A percentile compares a stretch with the other conserved stretches of the same genome.
These are phyloP conservation scores for Cololabis saira DNA, from an alignment of 2,113 vertebrate genomes.

Conservation along the genomic window DNA sequence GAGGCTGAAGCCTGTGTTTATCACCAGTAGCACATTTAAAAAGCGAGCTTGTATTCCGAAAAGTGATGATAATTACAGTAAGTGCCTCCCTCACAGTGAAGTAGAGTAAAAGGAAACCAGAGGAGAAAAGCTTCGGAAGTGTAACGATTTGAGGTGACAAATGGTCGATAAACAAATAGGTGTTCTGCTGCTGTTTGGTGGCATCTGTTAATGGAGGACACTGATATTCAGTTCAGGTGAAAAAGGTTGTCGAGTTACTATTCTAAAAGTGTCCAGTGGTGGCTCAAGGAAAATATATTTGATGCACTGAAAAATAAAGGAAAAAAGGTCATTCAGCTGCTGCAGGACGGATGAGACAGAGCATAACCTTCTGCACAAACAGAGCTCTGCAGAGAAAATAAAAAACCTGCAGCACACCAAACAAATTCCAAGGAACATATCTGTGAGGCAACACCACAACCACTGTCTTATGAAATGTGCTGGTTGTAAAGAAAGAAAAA, in stretches of 20 bases:
- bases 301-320: background rate
- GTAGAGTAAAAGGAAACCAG: too few species aligned
- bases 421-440: too few species aligned
- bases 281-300: background rate
- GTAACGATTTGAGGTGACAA: background rate
- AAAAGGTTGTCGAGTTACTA: background rate
- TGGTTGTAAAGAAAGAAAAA: too few species aligned
- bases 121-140: too few species aligned
- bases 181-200: background rate
- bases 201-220: background rate
- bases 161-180: background rate
- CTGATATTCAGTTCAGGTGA: background rate
- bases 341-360: background rate
- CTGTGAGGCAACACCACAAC: too few species aligned
- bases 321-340: background rate
- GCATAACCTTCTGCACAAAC: background rate
- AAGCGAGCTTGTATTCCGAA: too few species aligned
- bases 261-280: background rate
- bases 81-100: too few species aligned
- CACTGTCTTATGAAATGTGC: too few species aligned
- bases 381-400: background rate
- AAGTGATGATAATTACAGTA: too few species aligned
- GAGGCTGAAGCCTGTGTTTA: too few species aligned
- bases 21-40: too few species aligned
- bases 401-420: background rate